Evolutionary conservation across 2,888 invertebrate genomes (phyloP).

Genomic region (Drosophila nr. fundita): DNA sequence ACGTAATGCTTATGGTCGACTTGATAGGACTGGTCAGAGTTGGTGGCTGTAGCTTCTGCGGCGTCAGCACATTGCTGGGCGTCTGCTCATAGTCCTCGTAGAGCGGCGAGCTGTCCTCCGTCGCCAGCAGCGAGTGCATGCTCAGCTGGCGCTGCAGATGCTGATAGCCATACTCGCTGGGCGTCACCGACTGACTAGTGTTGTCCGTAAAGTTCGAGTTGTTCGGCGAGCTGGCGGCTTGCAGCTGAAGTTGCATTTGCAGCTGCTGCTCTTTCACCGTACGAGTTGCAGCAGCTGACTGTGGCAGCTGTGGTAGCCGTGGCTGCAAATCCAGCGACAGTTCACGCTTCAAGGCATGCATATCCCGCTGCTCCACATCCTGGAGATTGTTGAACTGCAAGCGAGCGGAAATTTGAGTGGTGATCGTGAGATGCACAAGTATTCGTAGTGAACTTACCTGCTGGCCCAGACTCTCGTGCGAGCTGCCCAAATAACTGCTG

Average conservation of each 20-base stretch:
- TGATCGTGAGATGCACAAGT: background rate
- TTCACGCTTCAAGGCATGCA: slow-evolving; percentile 84
- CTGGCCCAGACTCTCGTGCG: slow-evolving; percentile 82
- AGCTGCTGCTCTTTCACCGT: slow-evolving; percentile 70
- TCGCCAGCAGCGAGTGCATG: slow-evolving; percentile 83
- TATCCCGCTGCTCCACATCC: slow-evolving; percentile 82
- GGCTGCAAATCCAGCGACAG: slow-evolving; percentile 84
- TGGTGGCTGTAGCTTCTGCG: slow-evolving; percentile 53
- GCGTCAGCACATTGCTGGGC: slow-evolving; percentile 80
- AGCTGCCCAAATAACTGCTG: slow-evolving; percentile 78
- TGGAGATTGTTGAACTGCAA: slow-evolving; percentile 56
- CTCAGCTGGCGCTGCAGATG: slow-evolving; percentile 84
- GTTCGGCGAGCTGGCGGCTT: slow-evolving; percentile 81
- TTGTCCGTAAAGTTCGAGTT: slow-evolving; percentile 84
- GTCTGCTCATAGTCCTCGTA: slow-evolving; percentile 83
- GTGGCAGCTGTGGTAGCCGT: slow-evolving; percentile 67
- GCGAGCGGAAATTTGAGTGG: background rate
- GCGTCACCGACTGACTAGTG: slow-evolving; percentile 85
- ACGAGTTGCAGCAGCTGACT: slow-evolving; percentile 57
- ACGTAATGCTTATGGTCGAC: slow-evolving; percentile 90
- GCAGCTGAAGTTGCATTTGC: slow-evolving; percentile 31
- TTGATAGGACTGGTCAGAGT: slow-evolving; percentile 86
- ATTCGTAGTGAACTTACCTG: slow-evolving; percentile 61
- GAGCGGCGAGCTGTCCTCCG: slow-evolving; percentile 83
- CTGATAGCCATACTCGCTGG: slow-evolving; percentile 85